Base-by-base conservation (phyloP, 2,888 invertebrate species). In the Netelia inedita region DNA sequence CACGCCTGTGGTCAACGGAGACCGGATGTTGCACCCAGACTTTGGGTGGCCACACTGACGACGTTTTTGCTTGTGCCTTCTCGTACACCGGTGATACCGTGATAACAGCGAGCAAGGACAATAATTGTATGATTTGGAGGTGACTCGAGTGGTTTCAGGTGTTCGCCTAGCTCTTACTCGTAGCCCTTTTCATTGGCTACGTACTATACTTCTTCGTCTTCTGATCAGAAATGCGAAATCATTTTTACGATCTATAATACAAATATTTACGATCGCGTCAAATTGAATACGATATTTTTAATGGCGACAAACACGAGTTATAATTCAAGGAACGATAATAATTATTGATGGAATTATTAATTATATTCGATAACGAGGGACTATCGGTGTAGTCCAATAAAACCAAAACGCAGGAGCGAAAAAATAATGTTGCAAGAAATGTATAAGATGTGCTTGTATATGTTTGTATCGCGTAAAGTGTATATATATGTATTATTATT, bases 51-150 rank as follows among this genome's bases (percentile, higher is more conserved):
- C 98, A 98, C 89, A 95, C 95, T 19, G 96, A 96, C 8, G 97
- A 97, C 92, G 96, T 98, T 61, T 97, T 97, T 94, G 97, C 97
- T n/a, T 97, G 97, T 89, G 96, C 96, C 1, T 97, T 96, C 92
- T 97, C 96, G 50, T 97, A 97, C 93, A 95, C 96, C 0, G 97
- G 97, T 0, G 96, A 97, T 90, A 96, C 96, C 5, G 95, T 98
- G 88, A 94, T 97, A 87, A 98, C 98, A 19, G 97, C 97, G 0
- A 97, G 97, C 89, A 97, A 97, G 93, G 98, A 97, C 93, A 97
- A 97, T 94, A 96, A 96, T 11, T 97, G 97, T 92, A 94, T 96
- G 74, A 95, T 97, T 88, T 97, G 97, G 97, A 96, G 96, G 92
- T 96, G 96, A 96, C 95, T 96, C 91, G 96, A 96, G 90, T 96